phyloP scores from a whole-genome alignment of 2,888 invertebrate species.

The Trissolcus brochymenae region DNA sequence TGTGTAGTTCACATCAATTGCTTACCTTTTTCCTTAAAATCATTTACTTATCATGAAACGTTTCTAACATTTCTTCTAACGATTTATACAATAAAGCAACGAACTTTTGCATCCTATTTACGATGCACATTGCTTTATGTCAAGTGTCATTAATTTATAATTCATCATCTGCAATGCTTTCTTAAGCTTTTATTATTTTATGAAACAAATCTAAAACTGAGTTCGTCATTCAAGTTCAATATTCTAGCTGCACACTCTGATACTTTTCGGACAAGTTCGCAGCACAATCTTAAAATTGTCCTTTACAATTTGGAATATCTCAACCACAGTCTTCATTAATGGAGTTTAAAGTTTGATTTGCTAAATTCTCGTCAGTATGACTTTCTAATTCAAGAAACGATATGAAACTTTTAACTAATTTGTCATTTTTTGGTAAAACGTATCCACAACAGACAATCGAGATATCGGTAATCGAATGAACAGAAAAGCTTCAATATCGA shows the following conservation, averaged over 20 bases:
- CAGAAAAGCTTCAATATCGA: too few species aligned
- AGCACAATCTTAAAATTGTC: constrained; percentile 12
- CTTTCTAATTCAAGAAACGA: too few species aligned
- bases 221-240: constrained; percentile 3
- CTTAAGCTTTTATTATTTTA: constrained; percentile 21
- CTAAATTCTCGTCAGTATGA: too few species aligned
- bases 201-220: constrained; percentile 14
- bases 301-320: constrained; percentile 19
- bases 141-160: constrained; percentile 15
- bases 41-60: constrained; percentile 20
- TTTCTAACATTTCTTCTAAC: constrained; percentile 13
- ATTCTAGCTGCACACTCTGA: constrained; percentile 10
- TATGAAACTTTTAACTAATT: too few species aligned
- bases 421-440: too few species aligned
- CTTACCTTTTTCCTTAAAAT: constrained; percentile 18
- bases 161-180: constrained; percentile 9
- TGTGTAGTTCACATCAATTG: constrained; percentile 11
- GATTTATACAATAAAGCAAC: constrained; percentile 29
- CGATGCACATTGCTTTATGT: constrained; percentile 13
- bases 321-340: constrained; percentile 1
- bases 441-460: too few species aligned
- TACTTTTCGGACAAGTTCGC: constrained; percentile 18
- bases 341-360: too few species aligned
- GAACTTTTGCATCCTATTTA: constrained; percentile 21
- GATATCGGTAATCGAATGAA: too few species aligned